Percentiles rank a stretch among this genome's conserved stretches.
These are phyloP conservation scores for Papilio polytes DNA, from an alignment of 1,140 invertebrate genomes.

Conservation along the genomic window DNA sequence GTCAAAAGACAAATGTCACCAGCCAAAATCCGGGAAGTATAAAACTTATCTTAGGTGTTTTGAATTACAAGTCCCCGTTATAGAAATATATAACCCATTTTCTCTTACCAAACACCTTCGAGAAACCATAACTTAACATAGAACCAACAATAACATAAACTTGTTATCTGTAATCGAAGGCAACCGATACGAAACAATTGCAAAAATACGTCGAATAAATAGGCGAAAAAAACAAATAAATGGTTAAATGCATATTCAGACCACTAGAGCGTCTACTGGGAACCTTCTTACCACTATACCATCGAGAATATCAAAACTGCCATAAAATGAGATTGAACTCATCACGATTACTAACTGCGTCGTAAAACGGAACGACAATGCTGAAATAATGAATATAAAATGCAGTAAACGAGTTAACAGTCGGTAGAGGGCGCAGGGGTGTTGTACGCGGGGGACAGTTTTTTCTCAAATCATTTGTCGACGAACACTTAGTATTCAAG, in stretches of 20 bases:
- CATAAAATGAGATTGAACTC: slow-evolving; percentile 41
- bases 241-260: background rate
- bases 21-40: background rate
- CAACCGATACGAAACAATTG: too few species aligned
- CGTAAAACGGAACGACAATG: slow-evolving; percentile 52
- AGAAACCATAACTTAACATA: too few species aligned
- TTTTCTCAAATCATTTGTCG: slow-evolving; percentile 72
- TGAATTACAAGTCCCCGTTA: background rate
- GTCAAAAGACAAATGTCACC: slow-evolving; percentile 3
- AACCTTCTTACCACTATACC: background rate
- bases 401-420: slow-evolving; percentile 55
- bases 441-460: slow-evolving; percentile 40
- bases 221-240: background rate
- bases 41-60: background rate
- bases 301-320: background rate
- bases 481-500: slow-evolving; percentile 65
- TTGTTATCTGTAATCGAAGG: too few species aligned
- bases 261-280: background rate
- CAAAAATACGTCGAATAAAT: background rate
- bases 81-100: too few species aligned
- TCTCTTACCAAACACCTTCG: too few species aligned
- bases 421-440: background rate
- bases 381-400: slow-evolving; percentile 70
- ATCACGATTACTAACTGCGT: slow-evolving; percentile 54
- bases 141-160: too few species aligned